Evolutionary conservation across 2,113 vertebrate species (phyloP).

Genomic region (Cololabis saira): DNA sequence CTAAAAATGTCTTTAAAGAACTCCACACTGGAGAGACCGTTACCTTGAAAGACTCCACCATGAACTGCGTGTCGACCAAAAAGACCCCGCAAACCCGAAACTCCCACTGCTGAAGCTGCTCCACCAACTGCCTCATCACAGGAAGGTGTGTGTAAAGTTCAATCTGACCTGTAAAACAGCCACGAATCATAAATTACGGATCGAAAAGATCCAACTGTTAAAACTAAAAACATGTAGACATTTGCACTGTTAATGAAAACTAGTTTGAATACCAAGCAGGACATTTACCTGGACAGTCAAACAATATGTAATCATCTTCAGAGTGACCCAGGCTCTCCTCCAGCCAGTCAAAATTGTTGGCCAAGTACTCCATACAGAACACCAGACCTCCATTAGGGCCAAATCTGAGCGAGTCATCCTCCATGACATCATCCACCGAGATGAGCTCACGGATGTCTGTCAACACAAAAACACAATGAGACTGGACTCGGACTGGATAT

Average conservation of each 20-base stretch:
- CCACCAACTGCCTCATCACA: constrained; percentile 95
- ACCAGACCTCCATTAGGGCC: constrained; percentile 96
- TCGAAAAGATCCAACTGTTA: neutral
- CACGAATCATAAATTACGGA: neutral
- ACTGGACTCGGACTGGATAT: neutral
- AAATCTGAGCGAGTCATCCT: constrained; percentile 89
- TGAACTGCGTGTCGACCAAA: constrained; percentile 97
- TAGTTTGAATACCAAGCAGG: neutral
- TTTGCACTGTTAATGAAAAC: neutral
- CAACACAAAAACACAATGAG: constrained; percentile 12
- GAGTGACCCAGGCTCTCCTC: constrained; percentile 91
- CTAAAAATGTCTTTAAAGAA: neutral
- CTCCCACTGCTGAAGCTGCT: constrained; percentile 97
- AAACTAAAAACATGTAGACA: too few relatives aligned
- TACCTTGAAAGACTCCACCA: constrained; percentile 99
- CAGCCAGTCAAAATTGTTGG: constrained; percentile 95
- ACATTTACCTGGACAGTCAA: constrained; percentile 93
- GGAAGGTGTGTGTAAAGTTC: constrained; percentile 98
- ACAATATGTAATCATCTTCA: constrained; percentile 96
- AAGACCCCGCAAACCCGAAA: constrained; percentile 97
- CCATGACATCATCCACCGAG: constrained; percentile 97
- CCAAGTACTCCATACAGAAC: constrained; percentile 99
- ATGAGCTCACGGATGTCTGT: constrained; percentile 96
- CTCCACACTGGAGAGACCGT: neutral
- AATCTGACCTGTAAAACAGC: constrained; percentile 88